phyloP scores from a whole-genome alignment of 1,140 invertebrate species.

The Tribolium madens region DNA sequence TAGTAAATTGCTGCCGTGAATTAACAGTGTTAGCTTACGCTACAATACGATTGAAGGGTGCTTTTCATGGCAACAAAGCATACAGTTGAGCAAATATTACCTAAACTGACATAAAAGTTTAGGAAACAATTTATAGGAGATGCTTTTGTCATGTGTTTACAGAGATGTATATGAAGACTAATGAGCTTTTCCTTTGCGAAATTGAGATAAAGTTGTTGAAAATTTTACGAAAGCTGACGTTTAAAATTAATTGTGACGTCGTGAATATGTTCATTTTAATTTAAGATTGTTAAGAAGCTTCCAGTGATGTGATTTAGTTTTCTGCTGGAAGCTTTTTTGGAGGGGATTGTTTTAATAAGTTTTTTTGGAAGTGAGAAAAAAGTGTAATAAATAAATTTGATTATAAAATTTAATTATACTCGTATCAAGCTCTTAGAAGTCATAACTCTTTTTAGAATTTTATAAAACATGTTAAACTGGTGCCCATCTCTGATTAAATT shows the following conservation, averaged over 20 bases:
- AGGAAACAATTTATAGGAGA: not conserved
- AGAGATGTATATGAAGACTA: not conserved
- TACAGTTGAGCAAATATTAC: not conserved
- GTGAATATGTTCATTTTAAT: not conserved
- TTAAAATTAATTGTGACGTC: not conserved
- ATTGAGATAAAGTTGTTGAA: not conserved
- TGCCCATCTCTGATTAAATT: constrained; percentile 2
- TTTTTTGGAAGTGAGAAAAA: not conserved
- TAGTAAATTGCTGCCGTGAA: not conserved
- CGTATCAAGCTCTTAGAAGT: not conserved
- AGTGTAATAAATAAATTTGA: not conserved
- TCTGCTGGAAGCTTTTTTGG: not conserved
- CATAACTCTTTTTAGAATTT: not conserved
- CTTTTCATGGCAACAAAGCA: constrained; percentile 3
- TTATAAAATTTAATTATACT: not conserved
- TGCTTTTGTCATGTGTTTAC: not conserved
- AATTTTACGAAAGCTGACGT: not conserved
- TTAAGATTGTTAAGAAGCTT: not conserved
- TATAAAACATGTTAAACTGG: not conserved
- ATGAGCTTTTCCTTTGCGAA: not conserved
- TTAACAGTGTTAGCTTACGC: not conserved
- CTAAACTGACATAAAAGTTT: not conserved
- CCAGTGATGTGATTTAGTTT: not conserved
- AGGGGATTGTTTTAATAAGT: not conserved
- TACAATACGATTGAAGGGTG: not conserved